Conservation (phyloP, 2,113 vertebrate species). For the Phrynosoma platyrhinos region DNA sequence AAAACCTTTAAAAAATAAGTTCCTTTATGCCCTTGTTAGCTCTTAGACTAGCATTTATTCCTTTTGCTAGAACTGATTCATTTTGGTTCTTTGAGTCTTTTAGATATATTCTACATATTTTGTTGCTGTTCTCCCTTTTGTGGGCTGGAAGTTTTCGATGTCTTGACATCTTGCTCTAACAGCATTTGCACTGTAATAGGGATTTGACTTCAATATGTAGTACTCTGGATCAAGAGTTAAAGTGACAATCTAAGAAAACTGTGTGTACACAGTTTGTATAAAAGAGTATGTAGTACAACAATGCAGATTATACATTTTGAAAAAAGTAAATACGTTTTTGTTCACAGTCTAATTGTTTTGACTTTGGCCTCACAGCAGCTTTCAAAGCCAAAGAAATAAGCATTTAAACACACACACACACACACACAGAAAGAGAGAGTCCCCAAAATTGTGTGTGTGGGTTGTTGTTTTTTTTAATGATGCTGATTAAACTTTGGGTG, state of each 20-base stretch:
- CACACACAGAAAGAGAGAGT: too few relatives aligned
- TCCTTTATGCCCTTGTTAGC: not conserved
- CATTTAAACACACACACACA: not conserved
- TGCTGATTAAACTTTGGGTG: not conserved
- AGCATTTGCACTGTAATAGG: not conserved
- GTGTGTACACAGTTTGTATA: not conserved
- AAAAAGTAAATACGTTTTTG: not conserved
- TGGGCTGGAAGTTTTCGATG: not conserved
- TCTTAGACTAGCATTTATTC: constrained; percentile 20
- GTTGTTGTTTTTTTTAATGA: not conserved
- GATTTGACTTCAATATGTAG: not conserved
- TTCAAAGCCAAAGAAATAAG: not conserved
- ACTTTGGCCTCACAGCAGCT: not conserved
- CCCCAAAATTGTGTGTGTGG: not conserved
- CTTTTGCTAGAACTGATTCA: not conserved
- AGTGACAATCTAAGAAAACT: not conserved
- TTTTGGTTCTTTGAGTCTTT: fast-evolving
- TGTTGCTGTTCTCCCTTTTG: not conserved
- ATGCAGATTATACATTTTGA: too few relatives aligned
- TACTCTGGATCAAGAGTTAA: not conserved
- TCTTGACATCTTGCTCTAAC: not conserved
- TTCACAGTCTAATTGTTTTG: not conserved
- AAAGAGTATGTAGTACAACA: too few relatives aligned
- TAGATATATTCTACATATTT: not conserved
- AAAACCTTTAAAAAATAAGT: not conserved